Evolutionary conservation across 2,113 vertebrate genomes (phyloP), one percentile per base, ranked within the genome.

Genomic region (Platycercus adscitus): DNA sequence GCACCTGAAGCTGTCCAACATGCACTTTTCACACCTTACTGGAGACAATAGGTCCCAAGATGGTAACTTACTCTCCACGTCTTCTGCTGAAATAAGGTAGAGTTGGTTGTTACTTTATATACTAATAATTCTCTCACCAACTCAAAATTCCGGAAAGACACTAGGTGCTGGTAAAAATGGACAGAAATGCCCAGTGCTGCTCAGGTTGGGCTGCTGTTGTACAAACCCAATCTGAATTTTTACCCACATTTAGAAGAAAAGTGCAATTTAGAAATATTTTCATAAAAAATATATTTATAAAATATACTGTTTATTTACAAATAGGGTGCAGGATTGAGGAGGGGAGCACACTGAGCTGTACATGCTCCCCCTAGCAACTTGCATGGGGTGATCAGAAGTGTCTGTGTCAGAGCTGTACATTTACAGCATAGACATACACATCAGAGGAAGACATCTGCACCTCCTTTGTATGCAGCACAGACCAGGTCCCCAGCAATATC

Each of bases 21-120:
- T 5, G n/a, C 3, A 2, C 15, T 33, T 78, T 89, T 29, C 76
- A 50, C 26, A 91, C 11, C 9, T 9, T 1, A 2, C 29, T 33
- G 44, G 68, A 82, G 11, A 35, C 35, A 81, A 6, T 2, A 33
- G 4, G 33, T 26, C 19, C 55, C 37, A n/a, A 41, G 25, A 7
- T 58, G n/a, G 15, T 35, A 46, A 69, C 16, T 50, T 23, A 18
- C 13, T 3, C 28, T 70, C 28, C 29, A 18, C 0, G 0, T 7
- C 6, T 65, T 60, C 76, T 70, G 23, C 68, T 81, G 70, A 63
- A 68, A 58, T 0, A 18, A 66, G 13, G 20, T 26, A 68, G n/a
- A 9, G 11, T 10, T 69, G 24, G 20, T 21, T 73, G 61, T 25
- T 70, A 7, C 13, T 50, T 50, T 46, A 33, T 35, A 35, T 28